Base-by-base conservation (phyloP, 64 coral and sea anemone species). In the Exaiptasia diaphana region DNA sequence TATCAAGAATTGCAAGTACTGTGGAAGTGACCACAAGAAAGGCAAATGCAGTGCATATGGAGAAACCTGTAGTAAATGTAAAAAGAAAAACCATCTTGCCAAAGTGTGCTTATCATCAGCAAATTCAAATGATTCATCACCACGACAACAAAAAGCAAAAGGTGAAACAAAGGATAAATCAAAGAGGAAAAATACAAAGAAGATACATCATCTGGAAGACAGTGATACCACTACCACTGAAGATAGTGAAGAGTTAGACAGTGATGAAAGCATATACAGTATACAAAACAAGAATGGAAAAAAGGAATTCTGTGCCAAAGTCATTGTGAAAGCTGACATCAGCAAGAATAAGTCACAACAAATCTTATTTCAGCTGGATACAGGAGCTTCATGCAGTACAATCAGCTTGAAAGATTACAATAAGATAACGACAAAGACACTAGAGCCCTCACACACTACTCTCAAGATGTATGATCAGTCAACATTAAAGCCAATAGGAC, bases 1-100 rank as follows among this genome's bases (percentile, higher is more conserved):
- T 13, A 39, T 69, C 70, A 75, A 73, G 40, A 37, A 35, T 2
- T 79, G 85, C 39, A 41, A 77, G 43, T 88, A 79, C 52, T 88
- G 85, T 55, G 74, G 73, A 39, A 40, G 60, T 34, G 31, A 41
- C 2, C 85, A 88, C 34, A 39, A 15, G 18, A 58, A 17, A 55
- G 85, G 85, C 27, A 88, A 88, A 8, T 79, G 85, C 29, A 29
- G 29, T 21, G 85, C 85, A 5, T 79, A 42, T 68, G 85, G 85
- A 24, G 44, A 68, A 55, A 88, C 46, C 2, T 88, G 85, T 40
- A 57, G 12, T 17, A 67, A 69, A 41, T 80, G 75, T 23, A 49
- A 88, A 31, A 88, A 88, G 20, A 53, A 80, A 46, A 88, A 88
- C 21, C 73, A 81, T 17, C 37, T 81, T 20, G 78, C 57, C 0